phyloP scores from a whole-genome alignment of 2,888 invertebrate species.

The Meloe dianella region DNA sequence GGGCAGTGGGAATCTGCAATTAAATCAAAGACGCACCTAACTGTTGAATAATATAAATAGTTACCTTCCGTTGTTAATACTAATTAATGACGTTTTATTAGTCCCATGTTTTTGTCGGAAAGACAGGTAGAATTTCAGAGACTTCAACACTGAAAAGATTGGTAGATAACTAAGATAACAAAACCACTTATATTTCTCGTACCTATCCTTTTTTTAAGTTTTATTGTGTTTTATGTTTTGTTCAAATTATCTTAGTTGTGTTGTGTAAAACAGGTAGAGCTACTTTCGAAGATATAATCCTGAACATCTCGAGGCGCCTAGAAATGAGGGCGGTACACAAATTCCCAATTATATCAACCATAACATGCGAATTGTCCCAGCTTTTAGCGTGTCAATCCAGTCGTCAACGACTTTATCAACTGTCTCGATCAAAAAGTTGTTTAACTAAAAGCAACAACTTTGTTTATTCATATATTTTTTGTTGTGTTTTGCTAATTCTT shows the following conservation, averaged over 20 bases:
- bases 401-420: background rate
- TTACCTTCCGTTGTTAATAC: too few relatives aligned
- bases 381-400: background rate
- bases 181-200: too few relatives aligned
- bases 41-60: too few relatives aligned
- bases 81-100: too few relatives aligned
- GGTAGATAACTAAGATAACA: too few relatives aligned
- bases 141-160: background rate
- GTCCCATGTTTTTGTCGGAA: too few relatives aligned
- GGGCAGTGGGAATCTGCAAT: background rate
- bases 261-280: slow-evolving; percentile 5
- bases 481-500: background rate
- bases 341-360: background rate
- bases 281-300: background rate
- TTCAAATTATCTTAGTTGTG: background rate
- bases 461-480: background rate
- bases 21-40: background rate
- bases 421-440: background rate
- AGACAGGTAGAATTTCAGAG: too few relatives aligned
- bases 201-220: too few relatives aligned
- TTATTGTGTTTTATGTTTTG: background rate
- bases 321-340: background rate
- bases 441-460: background rate
- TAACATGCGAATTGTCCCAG: background rate
- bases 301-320: slow-evolving; percentile 6